These are phyloP conservation scores for Talpa occidentalis DNA, from an alignment of 2,113 vertebrate genomes.

Conservation along the genomic window DNA sequence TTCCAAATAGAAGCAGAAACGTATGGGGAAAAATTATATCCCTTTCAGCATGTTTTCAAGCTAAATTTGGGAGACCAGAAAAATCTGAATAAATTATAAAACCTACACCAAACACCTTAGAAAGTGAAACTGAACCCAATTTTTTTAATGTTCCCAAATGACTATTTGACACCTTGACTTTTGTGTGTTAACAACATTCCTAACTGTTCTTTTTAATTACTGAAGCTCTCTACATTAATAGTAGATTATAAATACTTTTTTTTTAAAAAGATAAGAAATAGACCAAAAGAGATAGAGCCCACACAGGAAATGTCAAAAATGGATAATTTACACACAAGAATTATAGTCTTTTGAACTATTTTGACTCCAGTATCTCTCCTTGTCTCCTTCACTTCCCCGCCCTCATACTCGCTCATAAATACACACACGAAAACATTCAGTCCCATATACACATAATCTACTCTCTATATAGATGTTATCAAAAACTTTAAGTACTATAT, in stretches of 20 bases:
- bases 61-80: conserved; percentile 70
- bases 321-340: not conserved
- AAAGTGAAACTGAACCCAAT: conserved; percentile 42
- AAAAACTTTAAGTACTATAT: not conserved
- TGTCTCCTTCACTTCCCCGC: not conserved
- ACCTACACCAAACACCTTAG: conserved; percentile 61
- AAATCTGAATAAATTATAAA: conserved; percentile 74
- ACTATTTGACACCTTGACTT: conserved; percentile 54
- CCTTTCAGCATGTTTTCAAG: conserved; percentile 58
- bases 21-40: conserved; percentile 50
- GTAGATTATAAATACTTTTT: conserved; percentile 10
- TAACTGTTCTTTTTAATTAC: conserved; percentile 47
- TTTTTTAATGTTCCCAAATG: conserved; percentile 41
- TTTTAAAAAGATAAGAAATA: conserved; percentile 25
- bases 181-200: conserved; percentile 41
- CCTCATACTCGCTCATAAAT: not conserved
- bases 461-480: not conserved
- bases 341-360: conserved; percentile 18
- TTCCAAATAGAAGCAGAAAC: conserved; percentile 58
- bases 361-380: not conserved
- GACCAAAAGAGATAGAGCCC: not conserved
- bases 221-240: conserved; percentile 42
- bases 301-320: not conserved
- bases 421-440: not conserved
- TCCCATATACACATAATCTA: too few relatives aligned